These are phyloP conservation scores for Hirundo rustica DNA, from an alignment of 2,797 vertebrate species.

Conservation along the genomic window DNA sequence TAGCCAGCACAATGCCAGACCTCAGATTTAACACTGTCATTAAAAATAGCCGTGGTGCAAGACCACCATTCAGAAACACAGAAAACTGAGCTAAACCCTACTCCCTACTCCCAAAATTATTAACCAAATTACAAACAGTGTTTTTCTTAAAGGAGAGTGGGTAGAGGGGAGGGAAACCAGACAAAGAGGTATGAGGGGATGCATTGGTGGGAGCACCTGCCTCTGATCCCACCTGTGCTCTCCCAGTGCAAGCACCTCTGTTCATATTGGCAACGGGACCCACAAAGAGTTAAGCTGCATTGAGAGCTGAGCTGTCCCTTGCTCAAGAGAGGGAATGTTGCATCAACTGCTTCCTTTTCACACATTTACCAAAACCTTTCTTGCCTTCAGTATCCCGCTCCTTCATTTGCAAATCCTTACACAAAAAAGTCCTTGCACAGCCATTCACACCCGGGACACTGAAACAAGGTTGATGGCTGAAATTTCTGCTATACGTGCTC, in stretches of 20 bases:
- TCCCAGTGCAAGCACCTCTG: not conserved
- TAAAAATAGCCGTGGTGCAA: not conserved
- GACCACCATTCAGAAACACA: not conserved
- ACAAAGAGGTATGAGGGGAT: not conserved
- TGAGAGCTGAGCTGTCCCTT: not conserved
- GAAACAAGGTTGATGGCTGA: not conserved
- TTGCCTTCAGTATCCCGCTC: not conserved
- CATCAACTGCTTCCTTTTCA: not conserved
- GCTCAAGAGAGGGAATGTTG: not conserved
- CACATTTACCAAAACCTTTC: not conserved
- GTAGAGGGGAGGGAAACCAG: not conserved
- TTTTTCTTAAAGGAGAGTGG: not conserved
- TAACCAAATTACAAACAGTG: not conserved
- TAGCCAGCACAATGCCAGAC: not conserved
- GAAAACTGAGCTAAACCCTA: not conserved
- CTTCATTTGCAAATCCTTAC: not conserved
- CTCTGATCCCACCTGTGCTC: not conserved
- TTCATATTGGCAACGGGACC: not conserved
- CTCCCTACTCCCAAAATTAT: not conserved
- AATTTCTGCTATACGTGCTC: not conserved
- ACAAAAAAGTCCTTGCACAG: not conserved
- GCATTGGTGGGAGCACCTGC: not conserved
- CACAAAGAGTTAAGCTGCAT: not conserved
- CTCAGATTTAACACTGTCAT: not conserved
- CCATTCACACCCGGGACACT: not conserved